phyloP scores from a whole-genome alignment of 2,888 invertebrate species.

The Agrypnus murinus region DNA sequence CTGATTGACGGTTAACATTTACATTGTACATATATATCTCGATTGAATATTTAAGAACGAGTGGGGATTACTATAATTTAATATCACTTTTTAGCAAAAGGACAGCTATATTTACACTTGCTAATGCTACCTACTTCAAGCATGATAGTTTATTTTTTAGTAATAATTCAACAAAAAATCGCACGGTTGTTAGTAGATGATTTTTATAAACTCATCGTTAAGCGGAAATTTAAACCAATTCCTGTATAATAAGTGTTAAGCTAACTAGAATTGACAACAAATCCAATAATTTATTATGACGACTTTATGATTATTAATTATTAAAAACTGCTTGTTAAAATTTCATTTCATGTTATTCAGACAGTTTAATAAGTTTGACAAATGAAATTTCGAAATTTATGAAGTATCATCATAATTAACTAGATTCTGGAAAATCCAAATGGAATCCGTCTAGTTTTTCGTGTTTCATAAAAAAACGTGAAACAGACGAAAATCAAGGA shows the following conservation, averaged over 20 bases:
- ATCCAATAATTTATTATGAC: too few relatives aligned
- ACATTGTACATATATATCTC: conserved; percentile 19
- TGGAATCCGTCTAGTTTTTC: too few relatives aligned
- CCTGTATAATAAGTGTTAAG: background rate
- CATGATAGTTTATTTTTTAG: too few relatives aligned
- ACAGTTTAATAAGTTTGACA: too few relatives aligned
- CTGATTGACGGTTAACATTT: conserved; percentile 25
- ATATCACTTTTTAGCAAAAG: background rate
- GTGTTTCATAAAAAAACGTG: too few relatives aligned
- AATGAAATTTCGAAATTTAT: too few relatives aligned
- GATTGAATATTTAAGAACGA: background rate
- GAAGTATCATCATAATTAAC: too few relatives aligned
- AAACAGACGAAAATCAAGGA: too few relatives aligned
- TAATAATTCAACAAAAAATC: background rate
- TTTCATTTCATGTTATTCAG: too few relatives aligned
- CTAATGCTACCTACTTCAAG: background rate
- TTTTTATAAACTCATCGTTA: background rate
- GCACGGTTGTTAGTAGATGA: background rate
- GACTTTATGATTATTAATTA: too few relatives aligned
- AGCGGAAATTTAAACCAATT: background rate
- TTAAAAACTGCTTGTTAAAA: too few relatives aligned
- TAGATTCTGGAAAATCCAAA: too few relatives aligned
- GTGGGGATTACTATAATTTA: conserved; percentile 17
- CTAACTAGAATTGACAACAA: background rate
- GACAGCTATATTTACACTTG: background rate